Evolutionary conservation across 2,797 vertebrate genomes (phyloP), one percentile per base, ranked within the genome.

Genomic region (Falco cherrug): DNA sequence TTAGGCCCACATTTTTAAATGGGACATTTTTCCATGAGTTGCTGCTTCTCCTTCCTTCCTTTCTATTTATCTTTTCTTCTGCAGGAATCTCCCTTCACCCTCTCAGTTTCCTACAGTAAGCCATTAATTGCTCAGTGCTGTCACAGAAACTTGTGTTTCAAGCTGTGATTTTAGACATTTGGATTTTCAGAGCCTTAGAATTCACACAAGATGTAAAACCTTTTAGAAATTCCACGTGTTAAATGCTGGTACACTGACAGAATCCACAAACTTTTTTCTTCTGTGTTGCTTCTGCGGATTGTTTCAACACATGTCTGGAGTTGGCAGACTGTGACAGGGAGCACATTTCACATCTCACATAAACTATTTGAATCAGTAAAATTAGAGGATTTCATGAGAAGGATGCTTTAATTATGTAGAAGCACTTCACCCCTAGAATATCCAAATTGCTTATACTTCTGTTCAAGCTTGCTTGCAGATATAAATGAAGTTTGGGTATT

Each of bases 291-390:
- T 1, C 17, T 41, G 54, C 47, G 11, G 53, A 5, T 56, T 29
- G 14, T 21, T 54, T n/a, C 20, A 3, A 24, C 9, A 0, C 3
- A 2, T 2, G 57, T 48, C 8, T 5, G 73, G 18, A 69, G 22
- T 63, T 5, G n/a, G 16, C 77, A 19, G 37, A 41, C 67, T 41
- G 51, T 16, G 47, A 19, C 28, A 33, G 35, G 13, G 25, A 53
- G 57, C 3, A 1, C 2, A 0, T 28, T 69, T 29, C 29, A 4
- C 41, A 7, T 4, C 53, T 28, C 8, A 17, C 16, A 2, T n/a
- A 7, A 43, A 48, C 31, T 39, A 12, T 26, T 28, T 9, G 16
- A 41, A 39, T 21, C 7, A 17, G 35, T 37, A 37, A 28, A 82
- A 43, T 7, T 19, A 67, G 37, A 35, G 16, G 22, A 19, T 74